Conservation (phyloP, 2,113 vertebrate species). For the Cyanoderma ruficeps region DNA sequence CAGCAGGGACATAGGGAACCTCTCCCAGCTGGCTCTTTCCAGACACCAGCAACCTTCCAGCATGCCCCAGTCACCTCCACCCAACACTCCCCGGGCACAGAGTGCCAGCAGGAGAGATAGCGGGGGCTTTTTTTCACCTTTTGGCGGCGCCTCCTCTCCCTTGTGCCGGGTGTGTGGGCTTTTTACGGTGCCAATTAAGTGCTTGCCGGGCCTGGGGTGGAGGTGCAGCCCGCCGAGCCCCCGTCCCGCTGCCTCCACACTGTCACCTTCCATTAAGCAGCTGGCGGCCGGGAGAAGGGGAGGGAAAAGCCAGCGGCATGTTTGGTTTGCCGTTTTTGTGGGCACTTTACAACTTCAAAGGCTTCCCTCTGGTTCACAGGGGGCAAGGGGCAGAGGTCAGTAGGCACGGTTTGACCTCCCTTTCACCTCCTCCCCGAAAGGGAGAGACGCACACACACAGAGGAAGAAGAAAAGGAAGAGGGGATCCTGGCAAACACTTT, state of each 20-base stretch:
- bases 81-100: not conserved
- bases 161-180: not conserved
- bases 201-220: not conserved
- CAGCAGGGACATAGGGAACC: not conserved
- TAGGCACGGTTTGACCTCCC: slow-evolving; percentile 54
- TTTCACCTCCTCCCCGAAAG: slow-evolving; percentile 50
- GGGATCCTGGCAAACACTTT: slow-evolving; percentile 21
- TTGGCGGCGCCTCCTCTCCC: fast-evolving
- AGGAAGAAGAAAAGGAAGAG: slow-evolving; percentile 28
- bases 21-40: not conserved
- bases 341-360: slow-evolving; percentile 63
- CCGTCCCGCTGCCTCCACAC: not conserved
- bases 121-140: not conserved
- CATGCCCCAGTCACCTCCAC: not conserved
- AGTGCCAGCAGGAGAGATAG: not conserved
- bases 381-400: slow-evolving; percentile 59
- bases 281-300: not conserved
- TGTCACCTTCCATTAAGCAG: slow-evolving; percentile 45
- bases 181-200: not conserved
- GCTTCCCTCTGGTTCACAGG: slow-evolving; percentile 57
- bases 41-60: not conserved
- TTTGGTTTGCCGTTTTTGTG: slow-evolving; percentile 56
- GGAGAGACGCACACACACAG: slow-evolving; percentile 1
- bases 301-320: slow-evolving; percentile 11
- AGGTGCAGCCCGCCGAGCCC: not conserved